Conservation (phyloP, 2,888 invertebrate genomes). For the Cinara cedri region DNA sequence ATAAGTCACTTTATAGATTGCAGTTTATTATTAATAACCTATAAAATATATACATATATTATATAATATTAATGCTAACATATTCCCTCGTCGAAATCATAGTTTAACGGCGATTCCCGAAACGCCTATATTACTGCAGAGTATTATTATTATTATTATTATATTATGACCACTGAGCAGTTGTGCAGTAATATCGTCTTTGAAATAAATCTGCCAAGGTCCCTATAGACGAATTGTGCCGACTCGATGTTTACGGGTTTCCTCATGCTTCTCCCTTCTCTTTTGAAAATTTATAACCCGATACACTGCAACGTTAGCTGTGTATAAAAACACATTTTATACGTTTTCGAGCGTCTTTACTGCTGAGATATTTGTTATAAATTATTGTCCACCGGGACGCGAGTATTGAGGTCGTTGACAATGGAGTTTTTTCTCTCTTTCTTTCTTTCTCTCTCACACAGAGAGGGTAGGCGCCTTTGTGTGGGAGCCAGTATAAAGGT, state of each 20-base stretch:
- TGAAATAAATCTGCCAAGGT: conserved; percentile 42
- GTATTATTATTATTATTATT: too few relatives aligned
- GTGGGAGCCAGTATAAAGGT: too few relatives aligned
- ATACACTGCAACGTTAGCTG: conserved; percentile 28
- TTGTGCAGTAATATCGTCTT: conserved; percentile 8
- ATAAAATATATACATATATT: too few relatives aligned
- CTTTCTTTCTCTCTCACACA: too few relatives aligned
- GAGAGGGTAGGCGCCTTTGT: background rate
- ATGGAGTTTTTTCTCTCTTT: background rate
- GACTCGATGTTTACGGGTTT: conserved; percentile 21
- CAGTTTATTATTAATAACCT: too few relatives aligned
- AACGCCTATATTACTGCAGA: conserved; percentile 7
- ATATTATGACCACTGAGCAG: background rate
- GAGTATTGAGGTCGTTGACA: background rate
- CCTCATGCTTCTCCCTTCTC: background rate
- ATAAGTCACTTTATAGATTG: too few relatives aligned
- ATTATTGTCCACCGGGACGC: conserved; percentile 23
- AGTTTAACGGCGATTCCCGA: conserved; percentile 2
- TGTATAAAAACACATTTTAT: conserved; percentile 41
- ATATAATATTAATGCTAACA: background rate
- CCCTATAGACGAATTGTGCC: conserved; percentile 33
- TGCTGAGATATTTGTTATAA: conserved; percentile 28
- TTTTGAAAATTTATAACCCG: conserved; percentile 49
- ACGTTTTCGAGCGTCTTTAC: conserved; percentile 5
- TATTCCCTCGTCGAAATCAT: background rate